Evolutionary conservation across 1,140 invertebrate genomes (phyloP).

Genomic region (Drosophila nebulosa): DNA sequence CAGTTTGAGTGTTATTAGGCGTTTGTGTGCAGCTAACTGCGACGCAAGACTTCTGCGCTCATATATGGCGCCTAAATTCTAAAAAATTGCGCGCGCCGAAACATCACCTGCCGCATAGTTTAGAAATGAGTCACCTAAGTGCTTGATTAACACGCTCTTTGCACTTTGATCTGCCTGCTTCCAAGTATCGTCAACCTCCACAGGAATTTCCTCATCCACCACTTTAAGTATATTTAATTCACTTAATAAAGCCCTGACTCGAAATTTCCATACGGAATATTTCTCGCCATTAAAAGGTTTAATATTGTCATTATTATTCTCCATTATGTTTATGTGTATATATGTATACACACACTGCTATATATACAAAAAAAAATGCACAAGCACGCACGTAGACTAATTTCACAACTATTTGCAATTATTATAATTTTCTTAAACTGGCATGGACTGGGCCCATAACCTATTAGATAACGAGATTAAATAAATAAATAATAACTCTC

Average conservation of each 20-base stretch:
- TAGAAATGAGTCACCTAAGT: constrained; percentile 3
- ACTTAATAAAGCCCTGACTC: not conserved
- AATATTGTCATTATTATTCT: too few species aligned
- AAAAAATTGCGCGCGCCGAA: constrained; percentile 4
- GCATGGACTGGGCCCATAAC: too few species aligned
- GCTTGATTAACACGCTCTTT: not conserved
- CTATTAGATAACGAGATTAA: too few species aligned
- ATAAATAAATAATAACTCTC: too few species aligned
- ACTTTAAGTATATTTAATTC: constrained; percentile 46
- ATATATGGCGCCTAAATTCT: constrained; percentile 5
- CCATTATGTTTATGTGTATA: too few species aligned
- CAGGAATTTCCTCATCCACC: not conserved
- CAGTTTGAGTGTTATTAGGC: constrained; percentile 73
- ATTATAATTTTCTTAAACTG: too few species aligned
- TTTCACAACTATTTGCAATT: too few species aligned
- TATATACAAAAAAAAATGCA: too few species aligned
- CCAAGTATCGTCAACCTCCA: not conserved
- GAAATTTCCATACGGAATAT: too few species aligned
- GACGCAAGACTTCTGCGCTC: constrained; percentile 11
- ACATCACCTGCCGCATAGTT: constrained; percentile 7
- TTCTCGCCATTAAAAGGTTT: too few species aligned
- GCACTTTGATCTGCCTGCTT: not conserved
- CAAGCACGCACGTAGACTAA: too few species aligned
- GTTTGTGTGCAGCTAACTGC: constrained; percentile 60
- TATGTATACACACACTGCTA: too few species aligned